These are phyloP conservation scores for Empidonax alnorum DNA, from an alignment of 2,113 vertebrate genomes.

Conservation along the genomic window DNA sequence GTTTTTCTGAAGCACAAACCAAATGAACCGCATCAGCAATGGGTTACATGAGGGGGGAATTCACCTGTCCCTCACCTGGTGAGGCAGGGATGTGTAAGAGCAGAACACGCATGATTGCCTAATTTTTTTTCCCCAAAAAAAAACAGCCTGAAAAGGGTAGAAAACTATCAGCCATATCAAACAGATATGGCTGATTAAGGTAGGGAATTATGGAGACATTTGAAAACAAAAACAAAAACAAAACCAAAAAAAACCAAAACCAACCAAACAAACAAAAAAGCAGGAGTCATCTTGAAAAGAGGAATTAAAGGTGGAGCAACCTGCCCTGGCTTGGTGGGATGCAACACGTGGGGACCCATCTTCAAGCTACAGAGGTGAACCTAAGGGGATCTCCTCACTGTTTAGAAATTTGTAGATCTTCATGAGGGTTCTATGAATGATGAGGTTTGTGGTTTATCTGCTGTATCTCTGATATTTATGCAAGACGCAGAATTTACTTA, in stretches of 20 bases:
- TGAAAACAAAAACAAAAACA: neutral
- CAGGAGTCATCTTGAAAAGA: neutral
- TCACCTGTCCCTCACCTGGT: neutral
- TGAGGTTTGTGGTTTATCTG: neutral
- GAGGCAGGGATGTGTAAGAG: neutral
- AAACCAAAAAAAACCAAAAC: too few relatives aligned
- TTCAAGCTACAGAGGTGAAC: neutral
- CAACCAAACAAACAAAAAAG: neutral
- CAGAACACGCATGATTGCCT: neutral
- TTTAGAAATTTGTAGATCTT: neutral
- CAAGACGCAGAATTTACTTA: neutral
- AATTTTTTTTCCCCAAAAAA: rapidly evolving
- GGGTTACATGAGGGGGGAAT: neutral
- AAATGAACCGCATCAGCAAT: neutral
- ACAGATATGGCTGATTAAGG: neutral
- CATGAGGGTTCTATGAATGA: neutral
- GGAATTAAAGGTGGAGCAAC: neutral
- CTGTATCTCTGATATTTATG: neutral
- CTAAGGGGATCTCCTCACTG: neutral
- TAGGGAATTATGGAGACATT: neutral
- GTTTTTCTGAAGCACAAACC: neutral
- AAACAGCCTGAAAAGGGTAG: neutral
- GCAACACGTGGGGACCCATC: neutral
- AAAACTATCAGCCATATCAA: neutral
- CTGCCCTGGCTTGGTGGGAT: rapidly evolving